Conservation (phyloP, 2,888 invertebrate genomes). For the Prosopocoilus inquinatus region DNA sequence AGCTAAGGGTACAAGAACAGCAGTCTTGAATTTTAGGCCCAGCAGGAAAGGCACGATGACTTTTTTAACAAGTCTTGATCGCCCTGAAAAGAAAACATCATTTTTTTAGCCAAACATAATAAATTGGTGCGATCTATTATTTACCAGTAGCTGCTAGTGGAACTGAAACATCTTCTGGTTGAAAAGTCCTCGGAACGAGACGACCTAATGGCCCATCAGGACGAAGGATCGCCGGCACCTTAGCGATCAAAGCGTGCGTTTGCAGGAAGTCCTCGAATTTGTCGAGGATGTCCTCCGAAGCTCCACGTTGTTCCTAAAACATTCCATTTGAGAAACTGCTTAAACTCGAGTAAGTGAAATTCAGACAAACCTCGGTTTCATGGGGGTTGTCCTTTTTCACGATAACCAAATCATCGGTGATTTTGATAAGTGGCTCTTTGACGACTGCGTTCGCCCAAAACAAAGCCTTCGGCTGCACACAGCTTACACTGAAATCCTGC, state of each 20-base stretch:
- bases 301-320: constrained; percentile 53
- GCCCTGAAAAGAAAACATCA: constrained; percentile 57
- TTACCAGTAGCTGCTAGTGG: constrained; percentile 62
- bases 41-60: constrained; percentile 81
- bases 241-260: constrained; percentile 72
- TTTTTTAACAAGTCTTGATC: constrained; percentile 72
- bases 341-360: background rate
- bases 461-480: constrained; percentile 76
- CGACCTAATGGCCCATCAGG: constrained; percentile 57
- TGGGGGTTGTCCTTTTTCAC: constrained; percentile 60
- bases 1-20: constrained; percentile 77
- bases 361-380: constrained; percentile 31
- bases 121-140: constrained; percentile 6
- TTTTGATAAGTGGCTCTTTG: constrained; percentile 66
- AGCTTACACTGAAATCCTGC: constrained; percentile 67
- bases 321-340: background rate
- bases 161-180: constrained; percentile 67
- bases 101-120: background rate
- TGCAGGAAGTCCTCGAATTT: constrained; percentile 73
- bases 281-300: constrained; percentile 63
- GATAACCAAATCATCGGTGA: constrained; percentile 74
- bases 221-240: constrained; percentile 65
- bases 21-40: constrained; percentile 83
- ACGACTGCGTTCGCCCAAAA: constrained; percentile 70
- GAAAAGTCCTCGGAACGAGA: constrained; percentile 64